Evolutionary conservation across 2,888 invertebrate genomes (phyloP).

Genomic region (Caenorhabditis sp.): DNA sequence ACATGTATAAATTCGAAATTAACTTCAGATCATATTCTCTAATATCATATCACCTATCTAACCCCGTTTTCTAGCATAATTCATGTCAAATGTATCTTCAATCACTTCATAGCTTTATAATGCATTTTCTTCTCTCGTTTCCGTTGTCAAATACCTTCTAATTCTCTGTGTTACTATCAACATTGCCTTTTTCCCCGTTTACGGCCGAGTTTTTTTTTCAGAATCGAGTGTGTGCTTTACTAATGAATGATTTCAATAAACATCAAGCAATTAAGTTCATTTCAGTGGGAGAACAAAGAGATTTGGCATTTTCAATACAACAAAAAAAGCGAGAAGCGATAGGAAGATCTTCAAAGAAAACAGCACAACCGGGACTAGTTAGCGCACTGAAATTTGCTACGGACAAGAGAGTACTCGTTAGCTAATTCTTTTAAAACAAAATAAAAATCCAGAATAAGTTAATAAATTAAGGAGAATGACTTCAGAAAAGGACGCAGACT

Average conservation of each 20-base stretch:
- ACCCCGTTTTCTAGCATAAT: conserved; percentile 47
- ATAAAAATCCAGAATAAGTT: not conserved
- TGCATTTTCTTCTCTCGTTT: conserved; percentile 2
- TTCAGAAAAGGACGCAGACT: conserved; percentile 28
- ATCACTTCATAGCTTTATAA: conserved; percentile 61
- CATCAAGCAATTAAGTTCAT: conserved; percentile 20
- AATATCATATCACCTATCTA: conserved; percentile 32
- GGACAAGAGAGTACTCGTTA: conserved; percentile 53
- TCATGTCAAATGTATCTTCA: conserved; percentile 37
- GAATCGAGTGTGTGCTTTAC: conserved; percentile 17
- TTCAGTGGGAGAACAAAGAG: not conserved
- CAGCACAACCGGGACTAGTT: conserved; percentile 45
- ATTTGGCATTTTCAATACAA: conserved; percentile 34
- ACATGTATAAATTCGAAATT: conserved; percentile 8
- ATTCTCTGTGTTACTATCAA: conserved; percentile 28
- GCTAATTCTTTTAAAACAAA: conserved; percentile 19
- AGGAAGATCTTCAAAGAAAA: conserved; percentile 29
- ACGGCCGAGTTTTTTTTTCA: conserved; percentile 13
- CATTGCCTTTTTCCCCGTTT: conserved; percentile 27
- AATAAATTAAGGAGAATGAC: conserved; percentile 83
- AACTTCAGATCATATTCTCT: conserved; percentile 2
- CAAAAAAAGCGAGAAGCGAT: conserved; percentile 47
- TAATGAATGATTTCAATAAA: not conserved
- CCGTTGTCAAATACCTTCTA: not conserved
- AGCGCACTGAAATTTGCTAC: conserved; percentile 27